Conservation (phyloP, 2,888 invertebrate genomes). For the Gymnoscelis rufifasciata region DNA sequence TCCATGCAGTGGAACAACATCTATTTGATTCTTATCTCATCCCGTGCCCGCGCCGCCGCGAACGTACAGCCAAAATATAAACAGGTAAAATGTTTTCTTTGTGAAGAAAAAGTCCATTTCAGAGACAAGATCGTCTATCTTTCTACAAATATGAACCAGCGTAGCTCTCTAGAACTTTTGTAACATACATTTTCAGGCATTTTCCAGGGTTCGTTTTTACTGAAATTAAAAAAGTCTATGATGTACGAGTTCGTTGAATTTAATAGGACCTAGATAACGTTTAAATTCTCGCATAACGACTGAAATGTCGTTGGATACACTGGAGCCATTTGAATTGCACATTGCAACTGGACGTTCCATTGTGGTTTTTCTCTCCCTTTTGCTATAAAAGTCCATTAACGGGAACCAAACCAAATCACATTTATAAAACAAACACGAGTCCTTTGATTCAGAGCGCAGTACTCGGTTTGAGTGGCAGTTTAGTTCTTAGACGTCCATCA, state of each 20-base stretch:
- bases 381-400: constrained; percentile 6
- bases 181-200: constrained; percentile 25
- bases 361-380: constrained; percentile 4
- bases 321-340: constrained; percentile 8
- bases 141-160: constrained; percentile 44
- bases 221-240: constrained; percentile 25
- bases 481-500: constrained; percentile 29
- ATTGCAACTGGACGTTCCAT: constrained; percentile 1
- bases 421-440: constrained; percentile 12
- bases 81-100: constrained; percentile 69
- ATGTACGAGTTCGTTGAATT: constrained; percentile 15
- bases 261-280: constrained; percentile 5
- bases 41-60: constrained; percentile 43
- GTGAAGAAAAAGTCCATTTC: constrained; percentile 61
- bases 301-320: constrained; percentile 1
- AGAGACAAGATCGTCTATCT: constrained; percentile 56
- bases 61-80: constrained; percentile 63
- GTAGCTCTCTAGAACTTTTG: constrained; percentile 35
- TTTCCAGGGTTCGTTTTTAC: constrained; percentile 22
- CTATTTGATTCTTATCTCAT: constrained; percentile 77
- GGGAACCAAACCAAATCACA: constrained; percentile 3
- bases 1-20: constrained; percentile 75
- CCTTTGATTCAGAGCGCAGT: constrained; percentile 4
- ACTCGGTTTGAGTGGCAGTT: constrained; percentile 20
- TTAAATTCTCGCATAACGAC: constrained; percentile 4